Percentiles rank a stretch among this genome's conserved stretches.
Evolutionary conservation across 1,140 invertebrate genomes (phyloP).

Genomic region (Delia radicum): DNA sequence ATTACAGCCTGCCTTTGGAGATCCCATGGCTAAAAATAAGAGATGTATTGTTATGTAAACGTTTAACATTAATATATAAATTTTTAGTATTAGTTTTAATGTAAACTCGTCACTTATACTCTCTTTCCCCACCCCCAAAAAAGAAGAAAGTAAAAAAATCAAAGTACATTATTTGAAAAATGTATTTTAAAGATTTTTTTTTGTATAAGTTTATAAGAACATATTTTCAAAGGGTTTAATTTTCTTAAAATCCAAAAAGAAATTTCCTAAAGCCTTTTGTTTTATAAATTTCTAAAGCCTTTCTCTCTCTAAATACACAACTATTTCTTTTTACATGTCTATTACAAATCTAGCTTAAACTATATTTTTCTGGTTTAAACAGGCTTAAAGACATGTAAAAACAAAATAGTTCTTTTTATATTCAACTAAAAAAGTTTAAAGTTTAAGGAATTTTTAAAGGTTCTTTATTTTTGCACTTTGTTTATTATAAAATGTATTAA

Average conservation of each 20-base stretch:
- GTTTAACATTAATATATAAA: background rate
- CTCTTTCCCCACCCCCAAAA: too few relatives aligned
- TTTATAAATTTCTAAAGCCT: background rate
- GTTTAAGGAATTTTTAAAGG: background rate
- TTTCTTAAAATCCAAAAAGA: background rate
- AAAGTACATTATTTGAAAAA: background rate
- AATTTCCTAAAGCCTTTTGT: background rate
- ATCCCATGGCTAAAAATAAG: conserved; percentile 27
- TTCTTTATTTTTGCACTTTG: background rate
- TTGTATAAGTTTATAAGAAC: background rate
- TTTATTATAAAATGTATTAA: background rate
- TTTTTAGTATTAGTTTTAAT: background rate
- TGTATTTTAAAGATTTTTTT: background rate
- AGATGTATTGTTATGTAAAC: conserved; percentile 47
- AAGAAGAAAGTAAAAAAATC: background rate
- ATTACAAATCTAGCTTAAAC: too few relatives aligned
- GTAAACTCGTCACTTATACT: background rate
- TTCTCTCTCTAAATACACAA: background rate
- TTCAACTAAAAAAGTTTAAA: background rate
- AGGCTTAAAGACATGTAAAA: background rate
- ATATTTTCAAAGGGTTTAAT: background rate
- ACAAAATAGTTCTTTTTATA: background rate
- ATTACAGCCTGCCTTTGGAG: conserved; percentile 6
- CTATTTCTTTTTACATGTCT: background rate
- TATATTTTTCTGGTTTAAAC: background rate